A percentile compares a stretch with the other conserved stretches of the same genome.
Conservation (phyloP, 1,140 invertebrate genomes). For the Tetragnatha versicolor region DNA sequence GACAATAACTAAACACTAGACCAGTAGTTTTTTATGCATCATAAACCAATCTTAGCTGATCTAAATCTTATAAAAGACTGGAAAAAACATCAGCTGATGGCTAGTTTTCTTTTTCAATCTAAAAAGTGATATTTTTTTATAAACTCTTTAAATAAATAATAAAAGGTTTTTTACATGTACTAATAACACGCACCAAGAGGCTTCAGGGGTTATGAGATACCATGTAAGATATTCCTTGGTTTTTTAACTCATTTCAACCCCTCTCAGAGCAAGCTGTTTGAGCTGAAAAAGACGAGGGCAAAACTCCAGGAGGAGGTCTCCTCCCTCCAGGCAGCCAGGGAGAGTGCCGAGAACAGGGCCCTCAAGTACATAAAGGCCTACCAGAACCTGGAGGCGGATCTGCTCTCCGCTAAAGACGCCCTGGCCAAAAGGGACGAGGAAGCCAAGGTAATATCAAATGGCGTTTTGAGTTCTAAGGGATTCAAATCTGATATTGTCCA, state of each 20-base stretch:
- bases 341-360: slow-evolving; percentile 19
- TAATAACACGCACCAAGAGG: too few species aligned
- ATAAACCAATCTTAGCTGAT: too few species aligned
- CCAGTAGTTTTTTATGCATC: too few species aligned
- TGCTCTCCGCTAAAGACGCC: neutral
- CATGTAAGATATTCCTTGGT: neutral
- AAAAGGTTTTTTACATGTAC: too few species aligned
- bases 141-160: neutral
- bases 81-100: neutral
- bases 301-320: slow-evolving; percentile 19
- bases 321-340: neutral
- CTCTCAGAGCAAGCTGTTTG: slow-evolving; percentile 7
- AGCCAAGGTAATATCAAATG: slow-evolving; percentile 6
- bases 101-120: neutral
- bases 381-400: slow-evolving; percentile 6
- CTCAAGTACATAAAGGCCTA: slow-evolving; percentile 1
- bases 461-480: too few species aligned
- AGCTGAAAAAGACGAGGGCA: slow-evolving; percentile 7
- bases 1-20: too few species aligned
- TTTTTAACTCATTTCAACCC: neutral
- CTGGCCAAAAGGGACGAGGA: slow-evolving; percentile 1
- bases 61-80: neutral
- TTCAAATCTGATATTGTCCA: neutral
- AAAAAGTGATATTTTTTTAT: neutral
- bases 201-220: too few species aligned